These are phyloP conservation scores for Eucidaris tribuloides DNA, from an alignment of 35 echinoderm and acorn worm species.

Conservation along the genomic window DNA sequence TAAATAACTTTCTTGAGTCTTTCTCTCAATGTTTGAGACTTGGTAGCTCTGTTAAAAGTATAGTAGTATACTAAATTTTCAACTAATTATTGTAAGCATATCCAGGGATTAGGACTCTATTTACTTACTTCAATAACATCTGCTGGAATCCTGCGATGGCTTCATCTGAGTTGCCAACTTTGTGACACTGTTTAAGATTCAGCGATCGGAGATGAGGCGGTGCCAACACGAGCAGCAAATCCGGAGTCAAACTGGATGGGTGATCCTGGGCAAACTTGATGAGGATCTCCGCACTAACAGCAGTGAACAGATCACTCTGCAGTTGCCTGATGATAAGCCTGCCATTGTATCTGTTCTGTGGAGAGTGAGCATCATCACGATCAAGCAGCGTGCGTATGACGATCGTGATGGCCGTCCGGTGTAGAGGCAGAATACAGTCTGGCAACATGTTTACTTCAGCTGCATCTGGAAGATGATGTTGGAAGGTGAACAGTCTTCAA, in stretches of 20 bases:
- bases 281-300: conserved; percentile 47
- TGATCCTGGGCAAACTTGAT: conserved; percentile 41
- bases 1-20: no score
- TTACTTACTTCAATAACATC: neutral
- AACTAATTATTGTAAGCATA: no score
- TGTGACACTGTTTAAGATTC: conserved; percentile 43
- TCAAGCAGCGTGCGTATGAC: conserved; percentile 77
- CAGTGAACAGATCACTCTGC: conserved; percentile 30
- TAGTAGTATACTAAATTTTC: no score
- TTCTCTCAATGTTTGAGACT: no score
- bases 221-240: conserved; percentile 49
- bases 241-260: conserved; percentile 16
- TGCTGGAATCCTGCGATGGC: neutral
- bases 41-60: no score
- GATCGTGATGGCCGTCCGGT: conserved; percentile 35
- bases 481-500: no score
- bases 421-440: conserved; percentile 61
- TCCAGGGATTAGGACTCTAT: no score
- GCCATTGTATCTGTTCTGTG: conserved; percentile 40
- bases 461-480: no score
- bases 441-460: no score
- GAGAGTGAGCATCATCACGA: conserved; percentile 43
- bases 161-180: neutral
- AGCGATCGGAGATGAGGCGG: conserved; percentile 59
- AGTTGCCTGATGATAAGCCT: conserved; percentile 33